These are phyloP conservation scores for Capreolus pygargus DNA, from an alignment of 2,113 vertebrate species.

Conservation along the genomic window DNA sequence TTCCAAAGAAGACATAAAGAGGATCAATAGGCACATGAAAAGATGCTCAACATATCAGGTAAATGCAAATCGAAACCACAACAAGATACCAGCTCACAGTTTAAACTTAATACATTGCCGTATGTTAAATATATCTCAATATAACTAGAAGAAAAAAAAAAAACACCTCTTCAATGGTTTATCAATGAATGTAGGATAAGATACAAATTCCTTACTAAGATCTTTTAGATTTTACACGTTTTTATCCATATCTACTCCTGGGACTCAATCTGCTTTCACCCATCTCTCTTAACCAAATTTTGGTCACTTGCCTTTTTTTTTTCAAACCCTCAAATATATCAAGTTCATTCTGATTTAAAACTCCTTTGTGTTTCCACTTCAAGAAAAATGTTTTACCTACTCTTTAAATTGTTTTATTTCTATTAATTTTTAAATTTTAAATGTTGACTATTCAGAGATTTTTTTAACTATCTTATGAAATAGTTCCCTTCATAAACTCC, in stretches of 20 bases:
- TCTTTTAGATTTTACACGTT: not conserved
- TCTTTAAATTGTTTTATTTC: not conserved
- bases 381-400: not conserved
- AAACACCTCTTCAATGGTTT: not conserved
- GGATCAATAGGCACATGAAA: not conserved
- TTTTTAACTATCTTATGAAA: not conserved
- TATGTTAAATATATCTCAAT: no score
- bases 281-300: not conserved
- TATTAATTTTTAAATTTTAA: not conserved
- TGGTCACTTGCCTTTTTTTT: not conserved
- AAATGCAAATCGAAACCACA: not conserved
- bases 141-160: not conserved
- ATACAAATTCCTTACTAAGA: not conserved
- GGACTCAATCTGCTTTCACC: not conserved
- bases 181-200: not conserved
- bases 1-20: not conserved
- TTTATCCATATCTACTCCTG: not conserved
- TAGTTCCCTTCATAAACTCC: not conserved
- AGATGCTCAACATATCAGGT: not conserved
- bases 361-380: not conserved
- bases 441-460: not conserved
- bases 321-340: not conserved
- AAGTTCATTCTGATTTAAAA: not conserved
- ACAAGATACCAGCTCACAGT: not conserved
- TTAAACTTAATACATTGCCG: not conserved